phyloP scores from a whole-genome alignment of 1,140 invertebrate genomes.

The Apis laboriosa region DNA sequence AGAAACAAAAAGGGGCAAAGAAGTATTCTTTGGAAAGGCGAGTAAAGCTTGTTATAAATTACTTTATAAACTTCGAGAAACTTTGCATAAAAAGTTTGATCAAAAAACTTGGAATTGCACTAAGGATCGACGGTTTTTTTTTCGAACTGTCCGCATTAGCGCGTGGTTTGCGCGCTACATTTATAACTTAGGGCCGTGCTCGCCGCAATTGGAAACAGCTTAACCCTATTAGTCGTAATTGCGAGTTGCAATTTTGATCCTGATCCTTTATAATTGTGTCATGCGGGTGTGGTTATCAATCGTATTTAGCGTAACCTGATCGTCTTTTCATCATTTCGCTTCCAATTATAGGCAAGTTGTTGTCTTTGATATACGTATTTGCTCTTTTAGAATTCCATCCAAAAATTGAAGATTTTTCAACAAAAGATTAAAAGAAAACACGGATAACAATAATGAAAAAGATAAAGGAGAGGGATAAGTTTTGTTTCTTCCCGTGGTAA shows the following conservation, averaged over 20 bases:
- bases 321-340: no score
- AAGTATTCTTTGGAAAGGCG: no score
- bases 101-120: background rate
- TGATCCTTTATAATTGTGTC: conserved; percentile 51
- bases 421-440: no score
- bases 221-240: conserved; percentile 51
- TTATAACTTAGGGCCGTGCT: conserved; percentile 13
- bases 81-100: conserved; percentile 3
- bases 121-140: background rate
- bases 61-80: background rate
- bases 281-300: background rate
- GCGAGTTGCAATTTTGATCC: conserved; percentile 36
- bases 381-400: no score
- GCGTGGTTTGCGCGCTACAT: conserved; percentile 4
- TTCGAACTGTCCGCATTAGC: background rate
- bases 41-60: background rate
- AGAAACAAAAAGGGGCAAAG: no score
- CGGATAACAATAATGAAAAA: no score
- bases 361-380: no score
- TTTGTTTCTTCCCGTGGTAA: no score
- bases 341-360: no score
- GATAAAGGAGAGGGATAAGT: no score
- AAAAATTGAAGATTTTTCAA: no score
- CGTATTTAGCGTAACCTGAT: background rate
- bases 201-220: conserved; percentile 53